phyloP scores from a whole-genome alignment of 2,113 vertebrate genomes.

The Dicerorhinus sumatrensis region DNA sequence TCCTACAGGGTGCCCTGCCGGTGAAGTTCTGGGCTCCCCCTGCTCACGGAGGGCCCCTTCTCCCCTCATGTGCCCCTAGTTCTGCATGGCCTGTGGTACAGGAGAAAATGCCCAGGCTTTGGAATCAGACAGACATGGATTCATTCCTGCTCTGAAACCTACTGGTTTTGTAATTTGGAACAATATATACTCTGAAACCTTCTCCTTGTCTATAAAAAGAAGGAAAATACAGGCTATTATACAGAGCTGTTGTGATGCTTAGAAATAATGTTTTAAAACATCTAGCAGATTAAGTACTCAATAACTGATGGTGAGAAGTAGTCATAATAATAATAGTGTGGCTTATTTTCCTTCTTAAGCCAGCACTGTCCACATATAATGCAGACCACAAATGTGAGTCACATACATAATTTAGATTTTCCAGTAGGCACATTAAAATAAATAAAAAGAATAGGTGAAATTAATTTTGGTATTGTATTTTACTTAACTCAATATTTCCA shows the following conservation, averaged over 20 bases:
- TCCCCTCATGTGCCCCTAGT: not conserved
- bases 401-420: not conserved
- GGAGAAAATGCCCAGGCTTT: not conserved
- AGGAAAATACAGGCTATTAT: not conserved
- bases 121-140: not conserved
- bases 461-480: not conserved
- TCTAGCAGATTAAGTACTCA: not conserved
- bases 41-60: not conserved
- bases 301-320: not conserved
- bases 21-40: no score
- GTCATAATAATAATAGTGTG: not conserved
- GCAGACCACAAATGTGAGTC: not conserved
- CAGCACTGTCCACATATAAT: not conserved
- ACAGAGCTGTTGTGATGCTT: not conserved
- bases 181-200: not conserved
- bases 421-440: not conserved
- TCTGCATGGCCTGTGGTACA: not conserved
- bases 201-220: not conserved
- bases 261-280: not conserved
- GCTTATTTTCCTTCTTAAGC: not conserved
- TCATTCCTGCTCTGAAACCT: not conserved
- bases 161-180: not conserved
- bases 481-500: not conserved
- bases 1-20: not conserved
- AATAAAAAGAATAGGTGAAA: not conserved